These are phyloP conservation scores for Tauraco hartlaubi DNA, from an alignment of 2,797 vertebrate species.

Conservation along the genomic window DNA sequence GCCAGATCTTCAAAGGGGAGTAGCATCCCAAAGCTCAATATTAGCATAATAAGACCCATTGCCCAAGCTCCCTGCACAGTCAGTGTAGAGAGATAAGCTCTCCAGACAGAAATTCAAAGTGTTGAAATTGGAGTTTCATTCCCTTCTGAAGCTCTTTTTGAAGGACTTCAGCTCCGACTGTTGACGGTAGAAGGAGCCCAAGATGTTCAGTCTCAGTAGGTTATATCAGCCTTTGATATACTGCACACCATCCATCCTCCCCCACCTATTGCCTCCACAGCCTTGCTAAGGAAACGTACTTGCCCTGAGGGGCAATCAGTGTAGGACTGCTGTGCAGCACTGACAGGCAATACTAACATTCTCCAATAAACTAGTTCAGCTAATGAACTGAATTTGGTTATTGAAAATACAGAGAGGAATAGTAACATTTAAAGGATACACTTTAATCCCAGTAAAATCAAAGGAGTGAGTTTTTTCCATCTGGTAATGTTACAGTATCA, in stretches of 20 bases:
- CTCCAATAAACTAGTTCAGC: neutral
- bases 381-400: neutral
- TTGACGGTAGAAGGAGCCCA: neutral
- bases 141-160: neutral
- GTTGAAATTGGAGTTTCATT: neutral
- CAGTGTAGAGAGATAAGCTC: neutral
- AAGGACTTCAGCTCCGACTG: neutral
- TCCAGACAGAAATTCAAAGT: neutral
- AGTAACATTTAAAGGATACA: neutral
- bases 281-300: neutral
- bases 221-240: neutral
- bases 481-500: neutral
- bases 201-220: neutral
- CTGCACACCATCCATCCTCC: neutral
- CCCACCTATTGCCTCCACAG: neutral
- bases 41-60: neutral
- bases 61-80: neutral
- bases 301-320: neutral
- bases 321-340: neutral
- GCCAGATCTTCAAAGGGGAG: conserved; percentile 1
- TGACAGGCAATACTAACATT: neutral
- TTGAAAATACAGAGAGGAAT: neutral
- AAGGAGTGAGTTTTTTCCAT: neutral
- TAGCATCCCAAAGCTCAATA: neutral
- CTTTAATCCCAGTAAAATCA: neutral